These are phyloP conservation scores for Tragelaphus oryx DNA, from an alignment of 2,797 vertebrate species.

Conservation along the genomic window DNA sequence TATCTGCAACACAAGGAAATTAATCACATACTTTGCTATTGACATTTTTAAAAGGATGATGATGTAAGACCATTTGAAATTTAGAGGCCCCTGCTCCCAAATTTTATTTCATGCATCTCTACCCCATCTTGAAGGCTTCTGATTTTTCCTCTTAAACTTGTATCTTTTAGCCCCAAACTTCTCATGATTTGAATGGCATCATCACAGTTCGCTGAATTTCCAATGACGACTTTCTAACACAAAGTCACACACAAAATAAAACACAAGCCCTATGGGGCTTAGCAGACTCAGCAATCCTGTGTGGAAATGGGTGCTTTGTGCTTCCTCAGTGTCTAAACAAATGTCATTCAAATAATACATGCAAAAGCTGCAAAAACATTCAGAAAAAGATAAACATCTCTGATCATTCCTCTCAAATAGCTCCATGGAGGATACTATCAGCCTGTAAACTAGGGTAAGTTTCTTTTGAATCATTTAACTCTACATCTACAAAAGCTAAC, in stretches of 20 bases:
- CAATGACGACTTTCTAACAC: neutral
- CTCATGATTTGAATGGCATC: neutral
- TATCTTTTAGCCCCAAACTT: neutral
- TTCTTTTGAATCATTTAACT: neutral
- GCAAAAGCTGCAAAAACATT: neutral
- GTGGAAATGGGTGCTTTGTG: neutral
- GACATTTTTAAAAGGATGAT: conserved; percentile 21
- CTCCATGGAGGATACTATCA: fast-evolving
- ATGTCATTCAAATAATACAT: too few species aligned
- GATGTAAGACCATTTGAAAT: neutral
- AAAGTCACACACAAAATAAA: neutral
- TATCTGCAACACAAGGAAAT: conserved; percentile 39
- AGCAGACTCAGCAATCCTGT: fast-evolving
- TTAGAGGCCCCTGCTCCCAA: neutral
- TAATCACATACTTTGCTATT: neutral
- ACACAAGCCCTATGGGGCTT: neutral
- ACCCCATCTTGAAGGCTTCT: neutral
- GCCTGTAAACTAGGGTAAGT: neutral
- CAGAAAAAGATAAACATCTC: neutral
- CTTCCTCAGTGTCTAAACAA: neutral
- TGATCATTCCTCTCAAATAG: neutral
- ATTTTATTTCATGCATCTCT: conserved; percentile 51
- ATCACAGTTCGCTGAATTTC: neutral
- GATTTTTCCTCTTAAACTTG: neutral
- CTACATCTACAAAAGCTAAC: neutral